phyloP scores from a whole-genome alignment of 30 jellyfish, hydroid and myxozoan species.

The Aurelia aurita region DNA sequence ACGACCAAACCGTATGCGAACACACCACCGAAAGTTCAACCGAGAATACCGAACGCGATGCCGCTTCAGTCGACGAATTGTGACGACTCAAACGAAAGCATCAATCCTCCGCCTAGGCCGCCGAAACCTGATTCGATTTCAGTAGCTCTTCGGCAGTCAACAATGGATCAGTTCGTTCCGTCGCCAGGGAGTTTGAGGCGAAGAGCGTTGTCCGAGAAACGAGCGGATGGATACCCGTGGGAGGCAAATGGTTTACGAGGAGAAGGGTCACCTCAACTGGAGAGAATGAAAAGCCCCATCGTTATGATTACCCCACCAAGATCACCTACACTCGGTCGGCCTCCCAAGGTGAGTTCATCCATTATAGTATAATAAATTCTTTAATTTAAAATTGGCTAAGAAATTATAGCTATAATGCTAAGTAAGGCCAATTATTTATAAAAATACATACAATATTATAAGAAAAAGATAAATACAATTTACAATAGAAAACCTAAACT shows the following conservation, averaged over 20 bases:
- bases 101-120: slow-evolving; percentile 71
- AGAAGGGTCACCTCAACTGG: slow-evolving; percentile 48
- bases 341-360: background rate
- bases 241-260: slow-evolving; percentile 13
- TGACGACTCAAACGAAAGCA: background rate
- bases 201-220: slow-evolving; percentile 18
- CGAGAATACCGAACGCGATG: slow-evolving; percentile 46
- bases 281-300: slow-evolving; percentile 21
- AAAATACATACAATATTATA: too few species aligned
- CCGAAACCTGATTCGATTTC: slow-evolving; percentile 61
- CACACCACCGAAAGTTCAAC: slow-evolving; percentile 68
- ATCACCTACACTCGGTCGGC: slow-evolving; percentile 20
- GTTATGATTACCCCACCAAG: slow-evolving; percentile 65
- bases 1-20: slow-evolving; percentile 20
- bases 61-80: slow-evolving; percentile 1
- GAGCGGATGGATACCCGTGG: slow-evolving; percentile 56
- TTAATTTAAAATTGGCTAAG: too few species aligned
- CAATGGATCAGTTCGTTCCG: background rate
- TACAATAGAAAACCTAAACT: too few species aligned
- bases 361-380: too few species aligned
- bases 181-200: background rate
- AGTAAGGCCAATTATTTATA: too few species aligned
- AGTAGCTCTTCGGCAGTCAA: background rate
- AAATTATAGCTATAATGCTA: too few species aligned
- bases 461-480: too few species aligned